Evolutionary conservation across 2,888 invertebrate species (phyloP), one percentile per base, ranked within the genome.

Genomic region (Athalia circularis): DNA sequence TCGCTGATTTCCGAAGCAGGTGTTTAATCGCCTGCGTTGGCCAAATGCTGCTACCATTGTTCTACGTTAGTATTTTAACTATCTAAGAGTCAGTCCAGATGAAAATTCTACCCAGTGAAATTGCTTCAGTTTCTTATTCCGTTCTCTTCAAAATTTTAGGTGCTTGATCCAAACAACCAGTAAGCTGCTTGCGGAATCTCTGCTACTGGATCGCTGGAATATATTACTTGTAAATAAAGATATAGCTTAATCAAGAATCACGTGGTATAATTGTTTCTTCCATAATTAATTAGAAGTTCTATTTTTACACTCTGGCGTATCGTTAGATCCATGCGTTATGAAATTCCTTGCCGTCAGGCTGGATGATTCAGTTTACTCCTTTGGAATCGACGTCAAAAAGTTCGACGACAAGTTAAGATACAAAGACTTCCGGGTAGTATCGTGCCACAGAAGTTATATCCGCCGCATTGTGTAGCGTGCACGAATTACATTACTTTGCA

Each of bases 191-290:
- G 72, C 45, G 70, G 13, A n/a, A 59, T 11, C 43, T 47, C 45
- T 47, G 72, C 8, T 47, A 72, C 59, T 13, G 72, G 72, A 72
- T 72, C 72, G 57, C 57, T 72, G 72, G 72, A 72, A 72, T 72
- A 72, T 57, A 72, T 72, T 59, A 50, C 45, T 59, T 72, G 72
- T 72, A 72, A 72, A 72, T 72, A 72, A 72, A 72, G 57, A 72
- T 29, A 29, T 72, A 72, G 72, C 72, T 59, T 72, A 72, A 72
- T 59, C 72, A 72, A 72, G 43, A 50, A 54, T 68, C 43, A 52
- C 5, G 54, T 29, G 13, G 29, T 54, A 43, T 68, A 61, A 6
- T 11, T 52, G 29, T n/a, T 52, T 68, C 29, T 8, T n/a, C n/a
- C 8, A 3, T n/a, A 8, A 11, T 54, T 4, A n/a, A 8, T 4